Conservation (phyloP, 1,140 invertebrate species). For the Phthorimaea operculella region DNA sequence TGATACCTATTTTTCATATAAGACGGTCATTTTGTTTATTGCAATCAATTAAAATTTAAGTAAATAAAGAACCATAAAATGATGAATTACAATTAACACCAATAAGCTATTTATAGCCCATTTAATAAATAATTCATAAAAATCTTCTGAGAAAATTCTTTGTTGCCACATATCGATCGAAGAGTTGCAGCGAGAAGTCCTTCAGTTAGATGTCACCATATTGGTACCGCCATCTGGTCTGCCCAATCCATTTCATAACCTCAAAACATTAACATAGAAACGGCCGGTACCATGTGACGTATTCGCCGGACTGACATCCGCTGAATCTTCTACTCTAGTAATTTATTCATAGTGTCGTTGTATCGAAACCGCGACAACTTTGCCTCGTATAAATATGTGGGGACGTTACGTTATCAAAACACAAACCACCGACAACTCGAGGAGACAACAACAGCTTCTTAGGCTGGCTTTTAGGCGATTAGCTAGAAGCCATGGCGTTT, state of each 20-base stretch:
- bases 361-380: constrained; percentile 34
- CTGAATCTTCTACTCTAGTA: constrained; percentile 16
- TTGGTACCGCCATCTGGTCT: constrained; percentile 7
- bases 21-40: too few relatives aligned
- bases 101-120: too few relatives aligned
- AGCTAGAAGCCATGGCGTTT: constrained; percentile 65
- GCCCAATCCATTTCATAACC: constrained; percentile 26
- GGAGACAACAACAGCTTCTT: constrained; percentile 50
- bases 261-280: constrained; percentile 15
- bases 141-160: too few relatives aligned
- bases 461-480: constrained; percentile 57
- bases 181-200: neutral
- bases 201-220: constrained; percentile 2
- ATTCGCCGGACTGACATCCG: constrained; percentile 21
- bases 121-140: too few relatives aligned
- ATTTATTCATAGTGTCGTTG: constrained; percentile 51
- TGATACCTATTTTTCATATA: too few relatives aligned
- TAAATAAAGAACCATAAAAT: too few relatives aligned
- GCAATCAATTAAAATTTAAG: too few relatives aligned
- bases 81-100: too few relatives aligned
- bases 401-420: constrained; percentile 38
- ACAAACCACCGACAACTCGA: constrained; percentile 49
- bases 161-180: too few relatives aligned
- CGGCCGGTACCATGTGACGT: constrained; percentile 18
- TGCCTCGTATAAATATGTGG: constrained; percentile 56